Conservation (phyloP, 2,113 vertebrate species). For the Pterophyllum scalare region DNA sequence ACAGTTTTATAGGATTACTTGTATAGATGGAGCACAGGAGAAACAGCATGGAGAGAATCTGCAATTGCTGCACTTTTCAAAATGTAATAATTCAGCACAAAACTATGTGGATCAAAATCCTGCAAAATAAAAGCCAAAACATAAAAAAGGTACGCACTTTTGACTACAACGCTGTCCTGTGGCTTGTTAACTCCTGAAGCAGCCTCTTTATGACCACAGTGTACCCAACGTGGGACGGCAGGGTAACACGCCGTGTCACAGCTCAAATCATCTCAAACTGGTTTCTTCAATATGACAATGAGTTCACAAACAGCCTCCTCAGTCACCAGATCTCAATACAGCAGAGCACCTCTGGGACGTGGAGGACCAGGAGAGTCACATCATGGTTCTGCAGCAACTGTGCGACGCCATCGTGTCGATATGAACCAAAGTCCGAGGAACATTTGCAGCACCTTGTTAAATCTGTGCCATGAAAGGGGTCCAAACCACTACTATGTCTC, state of each 20-base stretch:
- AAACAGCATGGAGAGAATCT: not conserved
- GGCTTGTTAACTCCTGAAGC: too few relatives aligned
- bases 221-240: not conserved
- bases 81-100: not conserved
- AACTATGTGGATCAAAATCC: not conserved
- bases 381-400: not conserved
- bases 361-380: not conserved
- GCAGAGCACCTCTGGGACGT: not conserved
- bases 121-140: not conserved
- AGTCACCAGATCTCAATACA: not conserved
- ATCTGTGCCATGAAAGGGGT: not conserved
- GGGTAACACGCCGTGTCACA: fast-evolving
- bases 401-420: not conserved
- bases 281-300: not conserved
- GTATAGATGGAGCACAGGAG: not conserved
- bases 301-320: not conserved
- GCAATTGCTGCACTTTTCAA: not conserved
- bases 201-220: too few relatives aligned
- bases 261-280: not conserved
- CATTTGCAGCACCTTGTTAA: not conserved
- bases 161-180: not conserved
- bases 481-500: not conserved
- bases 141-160: not conserved
- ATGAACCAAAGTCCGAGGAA: not conserved
- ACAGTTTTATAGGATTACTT: slow-evolving; percentile 3